These are phyloP conservation scores for Turritopsis dohrnii DNA, from an alignment of 30 jellyfish, hydroid and myxozoan genomes.

Conservation along the genomic window DNA sequence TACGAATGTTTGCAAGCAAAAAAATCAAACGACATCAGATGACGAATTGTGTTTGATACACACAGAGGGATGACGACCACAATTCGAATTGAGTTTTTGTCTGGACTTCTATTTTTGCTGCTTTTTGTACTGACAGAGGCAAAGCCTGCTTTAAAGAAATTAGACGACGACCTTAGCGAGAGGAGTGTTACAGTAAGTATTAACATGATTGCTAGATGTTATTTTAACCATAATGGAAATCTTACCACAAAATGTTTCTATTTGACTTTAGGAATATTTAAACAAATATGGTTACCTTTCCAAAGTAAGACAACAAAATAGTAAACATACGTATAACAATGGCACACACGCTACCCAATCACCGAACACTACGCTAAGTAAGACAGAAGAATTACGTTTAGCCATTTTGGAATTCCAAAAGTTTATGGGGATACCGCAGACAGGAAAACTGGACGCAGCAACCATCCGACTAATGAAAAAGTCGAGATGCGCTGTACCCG, in stretches of 20 bases:
- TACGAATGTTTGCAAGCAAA: not conserved
- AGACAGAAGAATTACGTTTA: not conserved
- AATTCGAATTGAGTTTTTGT: not conserved
- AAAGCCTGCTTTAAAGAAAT: not conserved
- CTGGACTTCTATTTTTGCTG: not conserved
- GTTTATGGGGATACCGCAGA: constrained; percentile 1
- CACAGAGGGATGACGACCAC: not conserved
- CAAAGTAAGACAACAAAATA: not conserved
- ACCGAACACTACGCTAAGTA: no score
- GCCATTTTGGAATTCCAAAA: constrained; percentile 18
- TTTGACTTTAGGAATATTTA: not conserved
- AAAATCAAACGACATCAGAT: not conserved
- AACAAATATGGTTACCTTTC: not conserved
- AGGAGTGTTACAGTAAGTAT: not conserved
- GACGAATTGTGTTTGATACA: not conserved
- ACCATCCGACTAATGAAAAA: constrained; percentile 5
- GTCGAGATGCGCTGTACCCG: constrained; percentile 18
- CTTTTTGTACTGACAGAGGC: not conserved
- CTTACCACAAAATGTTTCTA: not conserved
- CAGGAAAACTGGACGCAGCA: constrained; percentile 25
- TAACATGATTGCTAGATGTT: no score
- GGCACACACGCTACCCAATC: no score
- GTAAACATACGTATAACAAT: not conserved
- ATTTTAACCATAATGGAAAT: no score
- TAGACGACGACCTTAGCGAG: not conserved